These are phyloP conservation scores for Pithecia hirsuta DNA, from an alignment of 2,797 vertebrate species.

Conservation along the genomic window DNA sequence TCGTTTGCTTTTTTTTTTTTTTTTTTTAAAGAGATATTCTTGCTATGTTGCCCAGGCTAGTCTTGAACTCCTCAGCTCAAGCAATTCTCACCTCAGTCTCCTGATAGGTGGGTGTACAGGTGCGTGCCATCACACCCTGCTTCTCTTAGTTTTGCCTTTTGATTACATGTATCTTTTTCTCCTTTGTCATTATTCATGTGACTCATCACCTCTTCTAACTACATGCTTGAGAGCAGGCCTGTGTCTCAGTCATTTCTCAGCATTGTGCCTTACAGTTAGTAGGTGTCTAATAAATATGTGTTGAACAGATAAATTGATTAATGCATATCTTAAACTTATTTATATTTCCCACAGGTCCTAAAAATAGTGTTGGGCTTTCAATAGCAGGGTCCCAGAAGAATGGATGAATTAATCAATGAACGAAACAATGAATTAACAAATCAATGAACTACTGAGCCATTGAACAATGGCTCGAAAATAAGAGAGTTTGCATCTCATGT, in stretches of 20 bases:
- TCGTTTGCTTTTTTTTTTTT: too few relatives aligned
- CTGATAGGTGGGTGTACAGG: not conserved
- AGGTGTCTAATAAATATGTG: not conserved
- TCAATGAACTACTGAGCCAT: not conserved
- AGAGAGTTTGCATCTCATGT: not conserved
- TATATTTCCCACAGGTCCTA: not conserved
- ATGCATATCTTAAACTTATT: not conserved
- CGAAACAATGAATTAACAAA: slow-evolving; percentile 22
- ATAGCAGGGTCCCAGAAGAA: not conserved
- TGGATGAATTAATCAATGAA: not conserved
- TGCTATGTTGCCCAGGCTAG: not conserved
- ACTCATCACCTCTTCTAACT: not conserved
- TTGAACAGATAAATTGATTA: not conserved
- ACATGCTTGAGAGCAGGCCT: not conserved
- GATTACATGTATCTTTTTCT: not conserved
- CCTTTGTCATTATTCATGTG: not conserved
- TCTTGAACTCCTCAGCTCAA: not conserved
- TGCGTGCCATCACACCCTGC: not conserved
- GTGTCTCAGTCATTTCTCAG: not conserved
- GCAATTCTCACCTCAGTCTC: not conserved
- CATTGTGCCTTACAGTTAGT: not conserved
- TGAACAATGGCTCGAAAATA: not conserved
- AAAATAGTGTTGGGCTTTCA: not conserved
- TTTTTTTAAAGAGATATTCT: not conserved
- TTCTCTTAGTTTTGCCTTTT: not conserved